These are phyloP conservation scores for Watsonalla binaria DNA, from an alignment of 2,888 invertebrate species.

Conservation along the genomic window DNA sequence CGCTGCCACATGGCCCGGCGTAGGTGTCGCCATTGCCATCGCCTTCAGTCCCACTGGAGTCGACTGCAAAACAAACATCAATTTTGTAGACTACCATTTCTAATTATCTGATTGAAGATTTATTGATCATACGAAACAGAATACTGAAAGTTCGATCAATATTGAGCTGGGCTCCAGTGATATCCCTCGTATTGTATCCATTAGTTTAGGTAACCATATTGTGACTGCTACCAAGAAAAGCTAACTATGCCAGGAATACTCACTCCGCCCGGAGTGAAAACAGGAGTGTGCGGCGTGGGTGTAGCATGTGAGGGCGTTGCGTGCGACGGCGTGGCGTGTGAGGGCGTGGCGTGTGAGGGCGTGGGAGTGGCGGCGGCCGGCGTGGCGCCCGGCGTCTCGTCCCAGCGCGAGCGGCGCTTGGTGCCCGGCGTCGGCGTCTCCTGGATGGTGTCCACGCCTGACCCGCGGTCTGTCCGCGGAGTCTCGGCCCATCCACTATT, in stretches of 20 bases:
- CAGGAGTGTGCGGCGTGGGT: slow-evolving; percentile 81
- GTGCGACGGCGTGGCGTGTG: slow-evolving; percentile 84
- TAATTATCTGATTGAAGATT: too few relatives aligned
- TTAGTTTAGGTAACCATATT: too few relatives aligned
- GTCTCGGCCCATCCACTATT: slow-evolving; percentile 99
- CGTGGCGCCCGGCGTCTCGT: slow-evolving; percentile 94
- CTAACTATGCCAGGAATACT: slow-evolving; percentile 27
- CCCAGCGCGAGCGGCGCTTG: slow-evolving; percentile 98
- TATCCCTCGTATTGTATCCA: too few relatives aligned
- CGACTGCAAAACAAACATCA: slow-evolving; percentile 47
- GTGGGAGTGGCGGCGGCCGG: slow-evolving; percentile 87
- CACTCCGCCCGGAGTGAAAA: slow-evolving; percentile 89
- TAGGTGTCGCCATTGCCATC: slow-evolving; percentile 99
- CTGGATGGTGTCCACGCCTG: slow-evolving; percentile 86
- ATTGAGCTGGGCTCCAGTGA: too few relatives aligned
- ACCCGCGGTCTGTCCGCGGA: slow-evolving; percentile 94
- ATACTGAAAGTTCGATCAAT: too few relatives aligned
- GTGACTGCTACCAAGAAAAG: not conserved
- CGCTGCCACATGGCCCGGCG: slow-evolving; percentile 95
- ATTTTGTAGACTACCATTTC: too few relatives aligned
- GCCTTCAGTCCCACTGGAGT: slow-evolving; percentile 96
- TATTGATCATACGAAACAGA: too few relatives aligned
- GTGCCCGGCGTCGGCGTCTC: slow-evolving; percentile 97
- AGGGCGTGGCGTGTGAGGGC: slow-evolving; percentile 84
- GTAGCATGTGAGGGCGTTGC: slow-evolving; percentile 85